Evolutionary conservation across 2,113 vertebrate species (phyloP).

Genomic region (Marcusenius ussheri): DNA sequence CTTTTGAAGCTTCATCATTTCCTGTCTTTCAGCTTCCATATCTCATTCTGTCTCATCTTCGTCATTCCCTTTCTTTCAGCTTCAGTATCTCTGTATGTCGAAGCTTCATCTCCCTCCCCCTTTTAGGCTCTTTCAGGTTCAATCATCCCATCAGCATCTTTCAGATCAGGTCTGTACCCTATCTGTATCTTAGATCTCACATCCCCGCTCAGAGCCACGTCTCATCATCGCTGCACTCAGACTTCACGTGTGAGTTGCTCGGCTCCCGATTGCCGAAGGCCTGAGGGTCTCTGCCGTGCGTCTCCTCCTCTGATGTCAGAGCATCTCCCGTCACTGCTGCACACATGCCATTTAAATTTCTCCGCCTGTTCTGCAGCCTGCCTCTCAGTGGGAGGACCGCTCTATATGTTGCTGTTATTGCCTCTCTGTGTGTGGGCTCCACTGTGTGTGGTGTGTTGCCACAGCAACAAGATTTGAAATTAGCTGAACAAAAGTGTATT

Average conservation of each 20-base stretch:
- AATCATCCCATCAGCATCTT: neutral
- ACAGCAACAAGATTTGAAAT: conserved; percentile 26
- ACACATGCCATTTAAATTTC: neutral
- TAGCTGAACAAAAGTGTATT: conserved; percentile 2
- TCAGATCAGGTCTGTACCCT: neutral
- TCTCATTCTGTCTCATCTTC: neutral
- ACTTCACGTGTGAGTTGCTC: neutral
- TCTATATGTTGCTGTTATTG: conserved; percentile 31
- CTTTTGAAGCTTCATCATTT: neutral
- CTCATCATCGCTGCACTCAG: neutral
- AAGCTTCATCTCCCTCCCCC: neutral
- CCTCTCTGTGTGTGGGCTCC: conserved; percentile 13
- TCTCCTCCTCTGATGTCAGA: neutral
- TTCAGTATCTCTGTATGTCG: neutral
- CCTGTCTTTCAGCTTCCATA: neutral
- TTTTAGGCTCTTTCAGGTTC: neutral
- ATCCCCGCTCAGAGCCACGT: neutral
- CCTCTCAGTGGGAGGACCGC: conserved; percentile 11
- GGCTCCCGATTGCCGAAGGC: neutral
- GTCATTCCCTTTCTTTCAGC: neutral
- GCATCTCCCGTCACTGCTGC: neutral
- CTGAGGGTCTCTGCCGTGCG: neutral
- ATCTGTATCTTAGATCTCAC: neutral
- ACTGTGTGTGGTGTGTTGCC: conserved; percentile 26
- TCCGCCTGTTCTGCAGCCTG: neutral